Percentiles rank a stretch among this genome's conserved stretches.
Conservation (phyloP, 2,113 vertebrate species). For the Ochotona princeps region DNA sequence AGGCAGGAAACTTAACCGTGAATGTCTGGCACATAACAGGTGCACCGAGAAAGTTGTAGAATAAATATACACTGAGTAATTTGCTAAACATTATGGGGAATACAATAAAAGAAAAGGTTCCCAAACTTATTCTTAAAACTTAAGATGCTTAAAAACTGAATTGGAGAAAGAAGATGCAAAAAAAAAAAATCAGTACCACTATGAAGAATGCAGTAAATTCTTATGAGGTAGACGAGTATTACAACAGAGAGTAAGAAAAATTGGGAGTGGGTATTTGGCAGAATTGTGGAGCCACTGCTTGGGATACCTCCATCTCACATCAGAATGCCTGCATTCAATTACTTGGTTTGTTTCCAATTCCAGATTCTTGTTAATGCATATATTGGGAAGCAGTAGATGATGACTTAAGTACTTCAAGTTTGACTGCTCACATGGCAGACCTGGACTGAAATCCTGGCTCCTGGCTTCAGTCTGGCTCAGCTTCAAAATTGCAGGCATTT, state of each 20-base stretch:
- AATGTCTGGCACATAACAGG: background rate
- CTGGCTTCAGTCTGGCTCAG: too few relatives aligned
- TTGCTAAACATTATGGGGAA: background rate
- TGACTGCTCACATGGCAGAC: too few relatives aligned
- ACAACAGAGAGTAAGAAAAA: background rate
- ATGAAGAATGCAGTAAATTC: background rate
- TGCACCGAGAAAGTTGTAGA: background rate
- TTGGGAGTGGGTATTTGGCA: too few relatives aligned
- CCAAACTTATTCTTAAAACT: background rate
- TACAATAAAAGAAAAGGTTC: background rate
- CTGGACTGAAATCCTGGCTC: too few relatives aligned
- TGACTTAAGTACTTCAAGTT: too few relatives aligned
- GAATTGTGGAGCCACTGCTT: too few relatives aligned
- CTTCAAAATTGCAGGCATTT: too few relatives aligned
- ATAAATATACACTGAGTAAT: background rate
- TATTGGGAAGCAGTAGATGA: too few relatives aligned
- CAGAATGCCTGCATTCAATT: too few relatives aligned
- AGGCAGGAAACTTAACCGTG: background rate
- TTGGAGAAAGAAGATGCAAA: background rate
- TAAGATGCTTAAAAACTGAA: rapidly evolving
- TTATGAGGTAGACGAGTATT: background rate
- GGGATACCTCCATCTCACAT: too few relatives aligned
- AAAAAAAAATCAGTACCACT: background rate
- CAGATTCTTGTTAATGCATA: too few relatives aligned
- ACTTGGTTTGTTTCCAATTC: too few relatives aligned